These are phyloP conservation scores for Saturnia pavonia DNA, from an alignment of 2,888 invertebrate species.

Conservation along the genomic window DNA sequence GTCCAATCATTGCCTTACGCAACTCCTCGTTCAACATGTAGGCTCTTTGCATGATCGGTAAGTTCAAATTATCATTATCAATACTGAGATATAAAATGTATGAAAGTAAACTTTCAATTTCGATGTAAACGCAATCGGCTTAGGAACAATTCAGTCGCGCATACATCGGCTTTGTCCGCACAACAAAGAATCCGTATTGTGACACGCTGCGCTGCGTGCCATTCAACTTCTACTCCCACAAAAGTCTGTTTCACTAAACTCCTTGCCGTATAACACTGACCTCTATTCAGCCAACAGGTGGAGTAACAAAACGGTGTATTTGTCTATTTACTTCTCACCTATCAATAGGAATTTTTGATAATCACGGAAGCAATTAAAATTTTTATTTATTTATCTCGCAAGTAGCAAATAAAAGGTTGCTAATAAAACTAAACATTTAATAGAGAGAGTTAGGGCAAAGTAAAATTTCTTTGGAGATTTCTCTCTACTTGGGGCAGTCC, in stretches of 20 bases:
- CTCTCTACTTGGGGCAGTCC: no score
- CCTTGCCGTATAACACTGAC: conserved; percentile 79
- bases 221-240: conserved; percentile 63
- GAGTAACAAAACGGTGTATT: conserved; percentile 67
- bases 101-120: conserved; percentile 59
- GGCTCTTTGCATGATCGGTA: no score
- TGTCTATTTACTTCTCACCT: conserved; percentile 26
- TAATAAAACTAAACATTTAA: no score
- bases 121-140: conserved; percentile 64
- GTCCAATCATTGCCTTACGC: no score
- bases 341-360: background rate
- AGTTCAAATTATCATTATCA: no score
- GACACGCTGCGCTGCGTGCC: conserved; percentile 55
- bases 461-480: no score
- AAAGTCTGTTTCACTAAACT: conserved; percentile 78
- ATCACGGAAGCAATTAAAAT: background rate
- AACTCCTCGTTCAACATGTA: no score
- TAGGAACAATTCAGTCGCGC: conserved; percentile 71
- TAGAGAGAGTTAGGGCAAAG: no score
- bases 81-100: conserved; percentile 10
- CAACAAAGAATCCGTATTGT: conserved; percentile 52
- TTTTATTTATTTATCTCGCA: no score
- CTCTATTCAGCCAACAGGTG: conserved; percentile 80
- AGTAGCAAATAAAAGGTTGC: no score
- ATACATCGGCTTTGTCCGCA: conserved; percentile 68